Evolutionary conservation across 2,113 vertebrate genomes (phyloP), one percentile per base, ranked within the genome.

Genomic region (Tragelaphus buxtoni): DNA sequence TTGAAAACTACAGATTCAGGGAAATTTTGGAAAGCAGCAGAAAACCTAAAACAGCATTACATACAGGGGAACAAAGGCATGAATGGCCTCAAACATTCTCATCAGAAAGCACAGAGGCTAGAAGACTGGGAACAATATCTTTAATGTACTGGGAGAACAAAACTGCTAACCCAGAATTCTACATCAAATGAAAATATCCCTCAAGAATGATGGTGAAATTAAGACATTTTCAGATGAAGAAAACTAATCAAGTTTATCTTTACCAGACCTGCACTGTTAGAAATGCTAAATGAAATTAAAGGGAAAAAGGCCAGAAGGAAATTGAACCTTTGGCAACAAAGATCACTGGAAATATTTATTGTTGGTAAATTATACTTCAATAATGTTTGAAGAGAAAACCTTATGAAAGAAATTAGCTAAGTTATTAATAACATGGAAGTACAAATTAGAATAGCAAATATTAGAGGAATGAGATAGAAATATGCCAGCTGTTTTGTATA

Each of bases 241-340:
- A 91, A 93, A 51, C 30, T 49, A 80, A 89, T 30, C 85, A 79
- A 65, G 56, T 83, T 0, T 58, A 1, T 81, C 12, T 88, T 92
- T 55, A 63, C 45, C 55, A 97, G 60, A 90, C 1, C 7, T 87
- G n/a, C 16, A 35, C 12, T 89, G 47, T 76, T 82, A 61, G 35
- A 96, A 92, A 79, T 87, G n/a, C n/a, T 94, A 85, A 86, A 39
- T 5, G 13, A 95, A 69, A 17, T 56, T 49, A 81, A 88, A 87
- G 45, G 5, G 72, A 94, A 80, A 89, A 16, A 49, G 24, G 1
- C 9, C 45, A 81, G 20, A 88, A 63, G 55, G 6, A 91, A 26
- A 24, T 42, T 39, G 53, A 1, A 82, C 22, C 22, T 42, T 90
- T 7, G 47, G 35, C 17, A 74, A 49, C 9, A 96, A 39, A 94